Base-by-base conservation (phyloP, 2,888 invertebrate species). In the Cotesia congregata region DNA sequence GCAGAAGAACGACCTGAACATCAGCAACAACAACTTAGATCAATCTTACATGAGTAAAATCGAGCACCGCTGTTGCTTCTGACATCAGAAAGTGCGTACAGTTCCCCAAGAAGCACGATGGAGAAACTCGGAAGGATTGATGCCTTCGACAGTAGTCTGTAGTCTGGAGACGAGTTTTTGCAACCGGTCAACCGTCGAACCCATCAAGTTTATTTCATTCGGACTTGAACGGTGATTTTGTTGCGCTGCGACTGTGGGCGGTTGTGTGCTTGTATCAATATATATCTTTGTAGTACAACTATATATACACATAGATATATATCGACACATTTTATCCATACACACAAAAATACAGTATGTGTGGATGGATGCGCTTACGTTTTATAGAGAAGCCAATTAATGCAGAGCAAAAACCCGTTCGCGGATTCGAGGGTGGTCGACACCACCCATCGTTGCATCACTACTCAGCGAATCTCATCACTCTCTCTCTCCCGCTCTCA, bases 351-450 rank as follows among this genome's bases (percentile, higher is more conserved):
- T 50, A 50, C 82, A 83, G 81, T 83, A 83, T 82, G 80, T 80
- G 79, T 74, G 79, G 74, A 71, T 67, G 61, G 62, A 72, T 81
- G 80, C 81, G 82, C 81, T 82, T 81, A 80, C 83, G 86, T 87
- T 88, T 88, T 88, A 87, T 87, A 86, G 84, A 85, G 81, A 83
- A 84, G 82, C 87, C 88, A 89, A 89, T 88, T 89, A 88, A 89
- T 85, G 87, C 79, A 78, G 73, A 81, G 84, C 82, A 86, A 87
- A 88, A 88, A 87, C 79, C 79, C 64, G 67, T 75, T 72, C 76
- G 76, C 82, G 82, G 81, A 82, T 83, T 85, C 86, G 85, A 87
- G 87, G 87, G 88, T 88, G 88, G 87, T 88, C 87, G 85, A 86
- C 86, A 86, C 86, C 82, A 82, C 80, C 77, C 79, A 80, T 82